Base-by-base conservation (phyloP, 2,888 invertebrate species). In the Gerosis bhagava region DNA sequence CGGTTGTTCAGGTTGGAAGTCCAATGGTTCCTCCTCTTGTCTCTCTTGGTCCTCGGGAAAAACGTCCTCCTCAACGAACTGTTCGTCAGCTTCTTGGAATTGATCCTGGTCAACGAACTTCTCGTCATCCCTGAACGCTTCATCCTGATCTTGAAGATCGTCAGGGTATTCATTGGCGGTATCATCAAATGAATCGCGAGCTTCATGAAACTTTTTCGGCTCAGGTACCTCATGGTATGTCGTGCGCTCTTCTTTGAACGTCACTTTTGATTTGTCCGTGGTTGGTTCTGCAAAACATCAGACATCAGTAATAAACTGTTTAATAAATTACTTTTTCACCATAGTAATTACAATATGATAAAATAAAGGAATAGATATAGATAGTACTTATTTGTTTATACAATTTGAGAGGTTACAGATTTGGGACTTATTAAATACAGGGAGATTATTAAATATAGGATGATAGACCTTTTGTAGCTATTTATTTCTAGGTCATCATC, bases 11-110 rank as follows among this genome's bases (percentile, higher is more conserved):
- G 83, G 81, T 50, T 84, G 72, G 44, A 84, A 83, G 26, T 92
- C 90, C 49, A 90, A 73, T 53, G 88, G 80, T 36, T 91, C 90
- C 32, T 90, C 78, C 12, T 90, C 91, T 37, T 91, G 88, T 11
- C 92, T 90, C 15, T 89, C 81, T 54, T 89, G 68, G 5, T 71
- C 73, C 34, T 83, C 83, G 35, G 73, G 74, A 49, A 88, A 89
- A 17, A 78, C 82, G 41, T 86, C 87, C 44, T 77, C 79, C 51
- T 83, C 83, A 13, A 72, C 77, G 51, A 83, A 88, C 43, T 77
- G 77, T 29, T 87, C 87, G 45, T 87, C 83, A 0, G 62, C 59
- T 51, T 82, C 80, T 22, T 73, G 68, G 39, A 78, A 83, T 41
- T 73, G 75, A 45, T 80, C 77, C 28, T 81, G 77, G 10, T 77